Conservation (phyloP, 2,797 vertebrate genomes). For the Moxostoma hubbsi region DNA sequence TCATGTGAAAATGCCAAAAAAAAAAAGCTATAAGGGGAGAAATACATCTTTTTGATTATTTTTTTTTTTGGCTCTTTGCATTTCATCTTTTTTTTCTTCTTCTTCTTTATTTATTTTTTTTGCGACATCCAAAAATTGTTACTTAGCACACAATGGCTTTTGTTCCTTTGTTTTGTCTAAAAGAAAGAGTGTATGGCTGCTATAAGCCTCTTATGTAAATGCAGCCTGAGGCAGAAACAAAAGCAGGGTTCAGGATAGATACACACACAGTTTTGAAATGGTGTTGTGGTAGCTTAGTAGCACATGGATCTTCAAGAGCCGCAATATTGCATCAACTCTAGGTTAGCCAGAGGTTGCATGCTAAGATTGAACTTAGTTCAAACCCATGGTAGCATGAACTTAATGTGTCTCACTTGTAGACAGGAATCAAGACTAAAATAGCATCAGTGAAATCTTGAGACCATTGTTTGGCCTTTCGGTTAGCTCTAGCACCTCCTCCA, state of each 20-base stretch:
- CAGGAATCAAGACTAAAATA: constrained; percentile 27
- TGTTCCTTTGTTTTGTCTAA: constrained; percentile 79
- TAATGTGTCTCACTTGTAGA: constrained; percentile 43
- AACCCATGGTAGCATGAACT: constrained; percentile 37
- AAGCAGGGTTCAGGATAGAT: constrained; percentile 79
- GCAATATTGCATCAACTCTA: constrained; percentile 46
- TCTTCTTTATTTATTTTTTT: constrained; percentile 55
- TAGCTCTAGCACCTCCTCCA: constrained; percentile 49
- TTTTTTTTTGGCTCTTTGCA: constrained; percentile 42
- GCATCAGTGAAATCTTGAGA: constrained; percentile 27
- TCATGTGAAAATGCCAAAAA: constrained; percentile 64
- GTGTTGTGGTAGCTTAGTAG: constrained; percentile 45
- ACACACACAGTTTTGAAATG: constrained; percentile 68
- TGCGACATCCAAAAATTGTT: constrained; percentile 77
- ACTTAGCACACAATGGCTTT: constrained; percentile 83
- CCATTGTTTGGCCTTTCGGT: constrained; percentile 47
- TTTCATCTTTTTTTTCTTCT: constrained; percentile 65
- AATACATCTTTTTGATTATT: constrained; percentile 46
- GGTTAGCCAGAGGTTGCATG: constrained; percentile 56
- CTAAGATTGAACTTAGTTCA: constrained; percentile 36
- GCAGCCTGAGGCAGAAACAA: constrained; percentile 80
- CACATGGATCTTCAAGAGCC: constrained; percentile 41
- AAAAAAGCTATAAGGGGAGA: constrained; percentile 52
- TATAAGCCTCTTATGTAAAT: constrained; percentile 87
- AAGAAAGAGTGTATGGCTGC: constrained; percentile 71